phyloP scores from a whole-genome alignment of 2,797 vertebrate genomes.

The Pelochelys cantorii region DNA sequence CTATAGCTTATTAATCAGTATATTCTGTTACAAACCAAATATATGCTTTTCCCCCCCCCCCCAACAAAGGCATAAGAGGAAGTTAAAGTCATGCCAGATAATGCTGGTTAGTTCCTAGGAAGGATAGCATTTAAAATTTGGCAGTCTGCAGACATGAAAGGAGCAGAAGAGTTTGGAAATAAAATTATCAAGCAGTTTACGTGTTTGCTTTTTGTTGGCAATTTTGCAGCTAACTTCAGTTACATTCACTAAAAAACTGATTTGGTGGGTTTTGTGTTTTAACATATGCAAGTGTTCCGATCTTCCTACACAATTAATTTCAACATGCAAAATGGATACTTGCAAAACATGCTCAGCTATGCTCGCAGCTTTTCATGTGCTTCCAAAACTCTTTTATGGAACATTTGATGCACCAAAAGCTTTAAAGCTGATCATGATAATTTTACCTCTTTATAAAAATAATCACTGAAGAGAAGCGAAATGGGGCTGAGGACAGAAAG shows the following conservation, averaged over 20 bases:
- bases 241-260: background rate
- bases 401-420: background rate
- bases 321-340: background rate
- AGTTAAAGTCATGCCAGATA: slow-evolving; percentile 67
- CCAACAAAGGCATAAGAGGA: slow-evolving; percentile 69
- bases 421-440: background rate
- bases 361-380: background rate
- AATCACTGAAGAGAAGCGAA: background rate
- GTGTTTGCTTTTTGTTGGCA: background rate
- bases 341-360: background rate
- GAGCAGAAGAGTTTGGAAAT: slow-evolving; percentile 8
- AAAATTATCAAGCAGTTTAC: slow-evolving; percentile 8
- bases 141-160: slow-evolving; percentile 49
- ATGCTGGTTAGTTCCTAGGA: slow-evolving; percentile 69
- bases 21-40: slow-evolving; percentile 64
- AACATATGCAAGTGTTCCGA: background rate
- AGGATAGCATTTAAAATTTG: slow-evolving; percentile 61
- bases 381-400: slow-evolving; percentile 4
- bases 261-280: background rate
- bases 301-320: background rate
- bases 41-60: slow-evolving; percentile 61
- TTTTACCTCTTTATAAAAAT: background rate
- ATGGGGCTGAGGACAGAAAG: background rate
- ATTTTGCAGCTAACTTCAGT: background rate
- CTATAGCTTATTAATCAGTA: slow-evolving; percentile 69